phyloP scores from a whole-genome alignment of 2,888 invertebrate species.

The Bembecia ichneumoniformis region DNA sequence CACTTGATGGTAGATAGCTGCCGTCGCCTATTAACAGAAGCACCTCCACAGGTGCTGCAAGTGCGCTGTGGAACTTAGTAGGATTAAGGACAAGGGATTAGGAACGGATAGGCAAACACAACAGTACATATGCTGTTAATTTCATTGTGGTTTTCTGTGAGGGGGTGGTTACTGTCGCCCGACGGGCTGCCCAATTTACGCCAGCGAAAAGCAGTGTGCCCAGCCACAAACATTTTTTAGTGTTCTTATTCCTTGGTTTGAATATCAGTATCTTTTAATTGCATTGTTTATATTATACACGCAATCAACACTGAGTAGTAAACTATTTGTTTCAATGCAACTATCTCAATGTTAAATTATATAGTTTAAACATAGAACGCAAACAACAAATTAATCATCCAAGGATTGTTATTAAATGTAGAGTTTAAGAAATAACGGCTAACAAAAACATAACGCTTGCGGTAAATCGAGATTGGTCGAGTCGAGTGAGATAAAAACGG shows the following conservation, averaged over 20 bases:
- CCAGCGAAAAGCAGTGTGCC: no score
- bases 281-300: no score
- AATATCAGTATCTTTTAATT: no score
- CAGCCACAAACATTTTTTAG: no score
- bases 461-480: not conserved
- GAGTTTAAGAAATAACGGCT: slow-evolving; percentile 1
- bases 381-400: not conserved
- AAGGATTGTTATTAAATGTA: slow-evolving; percentile 3
- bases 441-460: not conserved
- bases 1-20: not conserved
- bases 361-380: no score
- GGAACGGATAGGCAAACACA: not conserved
- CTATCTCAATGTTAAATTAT: no score
- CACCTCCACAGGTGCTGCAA: not conserved
- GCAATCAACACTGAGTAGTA: no score
- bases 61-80: not conserved
- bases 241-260: no score
- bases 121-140: not conserved
- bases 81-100: not conserved
- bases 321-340: no score
- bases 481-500: no score
- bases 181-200: no score
- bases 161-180: no score
- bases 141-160: not conserved
- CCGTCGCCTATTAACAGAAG: not conserved